Evolutionary conservation across 2,888 invertebrate genomes (phyloP), one percentile per base, ranked within the genome.

Genomic region (Cyclophora punctaria): DNA sequence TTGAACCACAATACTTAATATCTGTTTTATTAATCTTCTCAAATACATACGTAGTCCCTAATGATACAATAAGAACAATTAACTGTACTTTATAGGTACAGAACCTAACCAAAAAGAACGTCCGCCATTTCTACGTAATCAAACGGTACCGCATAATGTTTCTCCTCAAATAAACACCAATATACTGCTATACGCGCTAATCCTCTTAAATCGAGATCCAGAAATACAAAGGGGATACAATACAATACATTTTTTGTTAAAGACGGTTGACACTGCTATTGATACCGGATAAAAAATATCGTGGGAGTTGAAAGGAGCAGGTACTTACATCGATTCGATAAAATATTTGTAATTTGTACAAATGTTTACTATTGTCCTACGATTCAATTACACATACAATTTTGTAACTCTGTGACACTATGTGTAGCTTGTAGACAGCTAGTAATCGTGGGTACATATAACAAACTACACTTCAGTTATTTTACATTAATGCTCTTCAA

Each of bases 161-260:
- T 75, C 63, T 62, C 61, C 62, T 55, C 57, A 63, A 71, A 64
- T 63, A 66, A 67, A 58, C 69, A 67, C 74, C 75, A 76, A 77
- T 75, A 67, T 62, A 57, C 50, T 52, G 60, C 60, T 67, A 58
- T 67, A 67, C 67, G 64, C 66, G 64, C 63, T 78, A 80, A 83
- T 79, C 80, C 80, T 78, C 80, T 78, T 78, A 71, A 59, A 69
- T 63, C 66, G 59, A 70, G 70, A 72, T 70, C 69, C 62, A 50
- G 47, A 51, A 63, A 67, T 63, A 79, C 71, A 77, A 76, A 76
- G 69, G 60, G 53, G 56, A 69, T 56, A 65, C 66, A 56, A 59
- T 53, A 20, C 37, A 37, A 59, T 55, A 53, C 51, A 63, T 53
- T 52, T 56, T 53, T 55, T 52, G 48, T 35, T 43, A 48, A 56